These are phyloP conservation scores for Lota lota DNA, from an alignment of 2,113 vertebrate genomes.

Conservation along the genomic window DNA sequence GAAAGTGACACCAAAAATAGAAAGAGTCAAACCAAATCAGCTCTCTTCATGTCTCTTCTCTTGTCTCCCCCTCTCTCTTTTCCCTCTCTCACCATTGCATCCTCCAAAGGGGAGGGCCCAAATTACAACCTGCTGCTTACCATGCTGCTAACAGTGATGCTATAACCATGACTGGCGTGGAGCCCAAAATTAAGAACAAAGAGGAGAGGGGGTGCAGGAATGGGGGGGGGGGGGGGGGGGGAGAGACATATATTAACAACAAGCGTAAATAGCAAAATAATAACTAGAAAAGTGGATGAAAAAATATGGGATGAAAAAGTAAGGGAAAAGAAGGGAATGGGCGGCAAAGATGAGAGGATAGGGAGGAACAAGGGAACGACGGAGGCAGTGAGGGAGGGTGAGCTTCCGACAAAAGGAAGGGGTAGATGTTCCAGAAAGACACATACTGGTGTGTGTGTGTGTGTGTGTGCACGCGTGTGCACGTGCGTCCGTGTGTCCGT, in stretches of 20 bases:
- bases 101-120: constrained; percentile 44
- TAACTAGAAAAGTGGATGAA: background rate
- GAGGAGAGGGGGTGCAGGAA: background rate
- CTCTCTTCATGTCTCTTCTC: constrained; percentile 7
- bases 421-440: constrained; percentile 62
- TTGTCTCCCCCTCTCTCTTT: constrained; percentile 5
- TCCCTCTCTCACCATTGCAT: constrained; percentile 5
- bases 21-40: background rate
- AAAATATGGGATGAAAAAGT: constrained; percentile 25
- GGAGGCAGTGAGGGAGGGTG: constrained; percentile 50
- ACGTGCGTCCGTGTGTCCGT: constrained; percentile 17
- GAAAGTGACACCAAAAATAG: no score
- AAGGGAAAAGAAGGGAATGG: constrained; percentile 38
- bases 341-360: constrained; percentile 35
- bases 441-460: constrained; percentile 22
- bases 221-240: background rate
- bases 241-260: background rate
- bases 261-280: background rate
- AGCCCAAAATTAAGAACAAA: constrained; percentile 14
- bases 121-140: constrained; percentile 54
- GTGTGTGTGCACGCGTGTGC: constrained; percentile 7
- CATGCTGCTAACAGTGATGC: constrained; percentile 22
- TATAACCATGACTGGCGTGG: constrained; percentile 31
- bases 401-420: constrained; percentile 69
- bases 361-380: constrained; percentile 41